A percentile compares a stretch with the other conserved stretches of the same genome.
Evolutionary conservation across 2,797 vertebrate species (phyloP).

Genomic region (Sylvia borin): DNA sequence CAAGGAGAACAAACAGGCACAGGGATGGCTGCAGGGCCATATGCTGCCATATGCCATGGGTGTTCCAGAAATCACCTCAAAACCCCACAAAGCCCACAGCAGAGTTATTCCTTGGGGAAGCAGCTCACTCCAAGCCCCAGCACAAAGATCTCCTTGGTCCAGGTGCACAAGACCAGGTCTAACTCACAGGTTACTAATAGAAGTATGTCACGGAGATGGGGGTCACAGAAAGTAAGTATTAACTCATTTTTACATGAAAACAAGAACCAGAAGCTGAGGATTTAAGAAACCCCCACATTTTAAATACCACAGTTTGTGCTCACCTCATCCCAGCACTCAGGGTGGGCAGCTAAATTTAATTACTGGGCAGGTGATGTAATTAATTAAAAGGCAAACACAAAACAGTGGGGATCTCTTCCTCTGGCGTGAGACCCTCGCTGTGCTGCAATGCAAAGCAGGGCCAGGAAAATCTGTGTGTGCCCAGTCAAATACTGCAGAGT

Average conservation of each 20-base stretch:
- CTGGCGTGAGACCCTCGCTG: not conserved
- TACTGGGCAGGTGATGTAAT: not conserved
- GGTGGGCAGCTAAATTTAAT: constrained; percentile 12
- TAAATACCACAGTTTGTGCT: not conserved
- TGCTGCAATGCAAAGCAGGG: not conserved
- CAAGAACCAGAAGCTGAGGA: not conserved
- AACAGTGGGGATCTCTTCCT: not conserved
- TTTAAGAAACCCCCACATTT: rapidly evolving
- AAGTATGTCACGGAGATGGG: not conserved
- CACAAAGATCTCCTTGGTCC: rapidly evolving
- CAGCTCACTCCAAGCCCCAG: not conserved
- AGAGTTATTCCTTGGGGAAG: not conserved
- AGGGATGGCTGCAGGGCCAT: not conserved
- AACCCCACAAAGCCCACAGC: not conserved
- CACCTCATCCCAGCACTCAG: not conserved
- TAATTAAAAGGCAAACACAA: not conserved
- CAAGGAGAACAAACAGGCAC: not conserved
- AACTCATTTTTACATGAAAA: not conserved
- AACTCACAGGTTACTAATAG: not conserved
- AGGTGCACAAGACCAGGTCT: not conserved
- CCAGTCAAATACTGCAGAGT: not conserved
- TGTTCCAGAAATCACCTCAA: rapidly evolving
- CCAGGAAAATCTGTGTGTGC: not conserved
- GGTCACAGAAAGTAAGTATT: no score
- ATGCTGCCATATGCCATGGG: not conserved